Percentiles rank a stretch among this genome's conserved stretches.
These are phyloP conservation scores for Emmelina monodactyla DNA, from an alignment of 2,888 invertebrate genomes.

Conservation along the genomic window DNA sequence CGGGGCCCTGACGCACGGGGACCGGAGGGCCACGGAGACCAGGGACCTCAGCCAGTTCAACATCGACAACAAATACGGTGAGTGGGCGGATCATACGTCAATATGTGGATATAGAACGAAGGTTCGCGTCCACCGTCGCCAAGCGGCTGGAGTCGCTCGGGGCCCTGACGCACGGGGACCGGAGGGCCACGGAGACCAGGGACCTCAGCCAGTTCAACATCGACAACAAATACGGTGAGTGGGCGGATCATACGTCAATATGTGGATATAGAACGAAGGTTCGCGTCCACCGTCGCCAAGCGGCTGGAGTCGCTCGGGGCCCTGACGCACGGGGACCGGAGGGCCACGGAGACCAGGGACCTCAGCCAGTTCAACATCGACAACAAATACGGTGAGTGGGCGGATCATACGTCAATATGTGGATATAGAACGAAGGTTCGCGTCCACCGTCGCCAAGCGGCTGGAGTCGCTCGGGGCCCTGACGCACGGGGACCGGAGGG, in stretches of 20 bases:
- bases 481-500: conserved; percentile 97
- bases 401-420: too few relatives aligned
- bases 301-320: conserved; percentile 95
- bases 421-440: conserved; percentile 95
- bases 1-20: conserved; percentile 98
- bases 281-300: conserved; percentile 97
- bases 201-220: conserved; percentile 99
- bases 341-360: conserved; percentile 97
- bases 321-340: conserved; percentile 96
- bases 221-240: conserved; percentile 83
- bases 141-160: conserved; percentile 95
- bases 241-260: too few relatives aligned
- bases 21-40: conserved; percentile 96
- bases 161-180: conserved; percentile 97
- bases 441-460: conserved; percentile 95
- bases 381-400: conserved; percentile 77
- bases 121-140: conserved; percentile 97
- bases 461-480: conserved; percentile 95
- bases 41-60: conserved; percentile 98
- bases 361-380: conserved; percentile 98
- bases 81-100: too few relatives aligned
- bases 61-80: conserved; percentile 90
- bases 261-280: conserved; percentile 93
- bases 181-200: conserved; percentile 95
- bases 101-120: too few relatives aligned